These are phyloP conservation scores for Sicus ferrugineus DNA, from an alignment of 2,888 invertebrate species.

Conservation along the genomic window DNA sequence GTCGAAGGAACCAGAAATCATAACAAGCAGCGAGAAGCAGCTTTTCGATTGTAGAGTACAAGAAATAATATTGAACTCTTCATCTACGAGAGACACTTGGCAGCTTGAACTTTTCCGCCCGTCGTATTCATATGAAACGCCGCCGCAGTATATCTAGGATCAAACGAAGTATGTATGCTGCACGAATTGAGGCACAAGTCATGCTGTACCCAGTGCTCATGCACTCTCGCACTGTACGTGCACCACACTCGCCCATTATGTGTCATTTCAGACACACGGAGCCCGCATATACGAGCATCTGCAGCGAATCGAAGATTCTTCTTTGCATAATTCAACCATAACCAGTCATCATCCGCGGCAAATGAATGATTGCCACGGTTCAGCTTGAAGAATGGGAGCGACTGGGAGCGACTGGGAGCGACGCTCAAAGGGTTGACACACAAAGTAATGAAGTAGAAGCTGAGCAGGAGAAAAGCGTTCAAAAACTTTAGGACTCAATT, in stretches of 20 bases:
- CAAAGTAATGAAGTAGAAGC: too few species aligned
- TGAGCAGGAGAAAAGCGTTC: too few species aligned
- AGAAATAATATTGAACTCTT: constrained; percentile 43
- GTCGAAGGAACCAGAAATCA: too few species aligned
- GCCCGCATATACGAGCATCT: constrained; percentile 23
- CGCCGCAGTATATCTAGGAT: too few species aligned
- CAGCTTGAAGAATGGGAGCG: background rate
- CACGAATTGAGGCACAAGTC: constrained; percentile 36
- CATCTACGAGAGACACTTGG: constrained; percentile 44
- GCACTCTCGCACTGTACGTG: background rate
- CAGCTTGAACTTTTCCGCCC: constrained; percentile 34
- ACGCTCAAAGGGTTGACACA: background rate
- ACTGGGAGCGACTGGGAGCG: background rate
- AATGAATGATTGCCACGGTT: constrained; percentile 13
- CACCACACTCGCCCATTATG: too few species aligned
- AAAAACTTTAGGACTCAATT: too few species aligned
- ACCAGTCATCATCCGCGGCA: constrained; percentile 23
- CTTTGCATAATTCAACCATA: constrained; percentile 32
- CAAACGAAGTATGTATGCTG: constrained; percentile 15
- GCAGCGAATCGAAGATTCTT: constrained; percentile 14
- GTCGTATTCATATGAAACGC: constrained; percentile 24
- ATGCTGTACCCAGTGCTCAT: constrained; percentile 31
- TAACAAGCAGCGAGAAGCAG: background rate
- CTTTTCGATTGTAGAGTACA: background rate
- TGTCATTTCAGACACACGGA: too few species aligned